Evolutionary conservation across 1,140 invertebrate genomes (phyloP).

Genomic region (Drosophila auraria): DNA sequence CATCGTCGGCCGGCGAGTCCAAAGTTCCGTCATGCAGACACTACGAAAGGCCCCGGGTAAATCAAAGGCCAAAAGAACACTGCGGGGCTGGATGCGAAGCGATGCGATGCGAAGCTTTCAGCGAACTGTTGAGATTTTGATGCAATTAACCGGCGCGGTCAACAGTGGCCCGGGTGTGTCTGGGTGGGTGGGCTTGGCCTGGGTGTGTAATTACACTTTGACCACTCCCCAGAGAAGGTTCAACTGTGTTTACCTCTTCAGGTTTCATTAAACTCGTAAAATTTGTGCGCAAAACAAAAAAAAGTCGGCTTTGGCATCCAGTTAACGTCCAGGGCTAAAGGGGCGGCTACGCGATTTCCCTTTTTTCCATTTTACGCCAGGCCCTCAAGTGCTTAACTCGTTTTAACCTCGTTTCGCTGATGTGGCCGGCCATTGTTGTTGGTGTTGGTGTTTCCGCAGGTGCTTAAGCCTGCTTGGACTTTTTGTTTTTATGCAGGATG

Average conservation of each 20-base stretch:
- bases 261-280: slow-evolving; percentile 65
- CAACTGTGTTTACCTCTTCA: slow-evolving; percentile 64
- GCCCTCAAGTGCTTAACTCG: slow-evolving; percentile 61
- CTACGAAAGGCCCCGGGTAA: slow-evolving; percentile 28
- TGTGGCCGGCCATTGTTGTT: slow-evolving; percentile 35
- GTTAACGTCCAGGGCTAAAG: slow-evolving; percentile 42
- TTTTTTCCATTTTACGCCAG: slow-evolving; percentile 20
- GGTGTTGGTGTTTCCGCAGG: slow-evolving; percentile 39
- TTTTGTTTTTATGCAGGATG: slow-evolving; percentile 49
- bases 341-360: slow-evolving; percentile 34
- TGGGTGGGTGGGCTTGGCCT: slow-evolving; percentile 6
- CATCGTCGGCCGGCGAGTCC: slow-evolving; percentile 6
- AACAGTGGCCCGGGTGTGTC: slow-evolving; percentile 30
- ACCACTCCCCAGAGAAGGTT: slow-evolving; percentile 38
- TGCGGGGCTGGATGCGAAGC: not conserved
- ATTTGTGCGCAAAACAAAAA: slow-evolving; percentile 37
- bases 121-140: slow-evolving; percentile 55
- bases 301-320: slow-evolving; percentile 38
- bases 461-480: slow-evolving; percentile 51
- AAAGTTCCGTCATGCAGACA: slow-evolving; percentile 26
- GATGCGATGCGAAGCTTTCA: slow-evolving; percentile 19
- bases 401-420: slow-evolving; percentile 61
- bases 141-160: slow-evolving; percentile 63
- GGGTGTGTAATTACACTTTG: slow-evolving; percentile 51
- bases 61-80: slow-evolving; percentile 43